Evolutionary conservation across 2,888 invertebrate species (phyloP).

Genomic region (Calameuta pallipes): DNA sequence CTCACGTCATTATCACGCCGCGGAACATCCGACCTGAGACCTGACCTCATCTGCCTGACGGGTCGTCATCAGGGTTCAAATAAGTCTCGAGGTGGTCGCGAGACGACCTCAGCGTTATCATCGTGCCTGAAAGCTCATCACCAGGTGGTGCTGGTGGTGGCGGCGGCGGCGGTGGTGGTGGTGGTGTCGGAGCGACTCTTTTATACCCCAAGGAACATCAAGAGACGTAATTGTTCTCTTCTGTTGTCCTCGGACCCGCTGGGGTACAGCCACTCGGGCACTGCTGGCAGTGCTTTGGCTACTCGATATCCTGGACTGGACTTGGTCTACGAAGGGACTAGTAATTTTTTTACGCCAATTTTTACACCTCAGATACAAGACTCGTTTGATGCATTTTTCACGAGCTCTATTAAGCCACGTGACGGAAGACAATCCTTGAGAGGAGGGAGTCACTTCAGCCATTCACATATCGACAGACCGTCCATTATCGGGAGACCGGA

Average conservation of each 20-base stretch:
- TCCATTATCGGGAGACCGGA: slow-evolving; percentile 41
- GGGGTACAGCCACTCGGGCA: background rate
- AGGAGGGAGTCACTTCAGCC: slow-evolving; percentile 22
- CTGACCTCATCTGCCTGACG: slow-evolving; percentile 5
- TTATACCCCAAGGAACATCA: background rate
- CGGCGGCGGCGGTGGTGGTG: no score
- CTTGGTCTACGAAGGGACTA: slow-evolving; percentile 4
- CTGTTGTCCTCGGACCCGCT: background rate
- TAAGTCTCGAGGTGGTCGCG: slow-evolving; percentile 6
- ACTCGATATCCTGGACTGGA: background rate
- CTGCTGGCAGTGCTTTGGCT: slow-evolving; percentile 22
- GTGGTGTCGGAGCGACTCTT: background rate
- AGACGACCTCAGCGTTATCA: slow-evolving; percentile 19
- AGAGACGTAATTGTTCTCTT: background rate
- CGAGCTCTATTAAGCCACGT: slow-evolving; percentile 19
- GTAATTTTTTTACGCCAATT: slow-evolving; percentile 37
- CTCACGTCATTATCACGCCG: slow-evolving; percentile 47
- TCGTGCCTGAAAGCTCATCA: slow-evolving; percentile 25
- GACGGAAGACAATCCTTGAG: slow-evolving; percentile 7
- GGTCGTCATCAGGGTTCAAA: slow-evolving; percentile 5
- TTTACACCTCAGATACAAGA: slow-evolving; percentile 28
- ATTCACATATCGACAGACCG: slow-evolving; percentile 49
- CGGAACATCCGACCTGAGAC: slow-evolving; percentile 56
- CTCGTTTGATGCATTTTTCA: slow-evolving; percentile 42
- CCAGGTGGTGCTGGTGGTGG: slow-evolving; percentile 14